Conservation (phyloP, 2,888 invertebrate genomes). For the Dysmachus trigonus region DNA sequence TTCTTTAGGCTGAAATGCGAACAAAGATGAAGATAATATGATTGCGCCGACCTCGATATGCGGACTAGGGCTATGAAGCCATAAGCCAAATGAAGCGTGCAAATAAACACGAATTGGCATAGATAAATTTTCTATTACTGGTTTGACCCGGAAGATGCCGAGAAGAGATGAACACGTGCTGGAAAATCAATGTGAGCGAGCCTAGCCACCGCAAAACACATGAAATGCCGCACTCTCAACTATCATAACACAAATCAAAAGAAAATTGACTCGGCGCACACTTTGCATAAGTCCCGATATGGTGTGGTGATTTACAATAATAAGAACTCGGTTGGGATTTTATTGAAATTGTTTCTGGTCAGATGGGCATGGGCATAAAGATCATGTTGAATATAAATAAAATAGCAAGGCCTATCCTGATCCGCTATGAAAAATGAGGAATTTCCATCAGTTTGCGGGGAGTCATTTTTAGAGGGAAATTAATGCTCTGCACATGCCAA, state of each 20-base stretch:
- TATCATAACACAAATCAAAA: conserved; percentile 47
- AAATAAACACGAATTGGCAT: conserved; percentile 49
- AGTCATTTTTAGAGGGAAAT: not conserved
- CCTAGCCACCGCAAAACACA: conserved; percentile 35
- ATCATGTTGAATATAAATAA: conserved; percentile 33
- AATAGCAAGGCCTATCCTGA: not conserved
- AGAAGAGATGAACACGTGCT: conserved; percentile 47
- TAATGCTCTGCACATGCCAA: conserved; percentile 19
- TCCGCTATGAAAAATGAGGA: not conserved
- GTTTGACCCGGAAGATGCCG: conserved; percentile 48
- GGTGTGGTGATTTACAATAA: conserved; percentile 49
- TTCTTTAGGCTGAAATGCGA: conserved; percentile 1
- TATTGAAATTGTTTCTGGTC: conserved; percentile 48
- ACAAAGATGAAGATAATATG: conserved; percentile 11
- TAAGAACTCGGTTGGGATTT: conserved; percentile 44
- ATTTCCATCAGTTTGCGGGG: conserved; percentile 20
- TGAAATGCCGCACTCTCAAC: conserved; percentile 25
- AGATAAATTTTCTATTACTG: conserved; percentile 49
- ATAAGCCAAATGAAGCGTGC: conserved; percentile 50
- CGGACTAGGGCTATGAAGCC: conserved; percentile 10
- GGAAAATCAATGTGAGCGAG: conserved; percentile 33
- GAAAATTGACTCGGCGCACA: conserved; percentile 47
- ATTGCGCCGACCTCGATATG: conserved; percentile 9
- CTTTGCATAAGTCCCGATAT: conserved; percentile 49
- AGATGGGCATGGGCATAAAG: conserved; percentile 36